phyloP scores from a whole-genome alignment of 1,140 invertebrate genomes.

The Papilio aristodemus region DNA sequence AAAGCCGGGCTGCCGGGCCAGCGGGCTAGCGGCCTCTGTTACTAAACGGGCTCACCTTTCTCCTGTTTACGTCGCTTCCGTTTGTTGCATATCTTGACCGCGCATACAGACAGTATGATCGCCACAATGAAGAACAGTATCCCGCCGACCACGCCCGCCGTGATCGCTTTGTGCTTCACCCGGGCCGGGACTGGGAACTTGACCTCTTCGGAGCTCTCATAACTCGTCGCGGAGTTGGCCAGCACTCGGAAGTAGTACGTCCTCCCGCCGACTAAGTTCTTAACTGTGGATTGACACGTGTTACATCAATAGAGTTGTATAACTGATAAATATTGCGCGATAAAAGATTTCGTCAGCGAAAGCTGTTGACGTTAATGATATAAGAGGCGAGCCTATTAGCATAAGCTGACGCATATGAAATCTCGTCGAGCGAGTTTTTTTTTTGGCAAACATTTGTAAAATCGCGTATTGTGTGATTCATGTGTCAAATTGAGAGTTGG shows the following conservation, averaged over 20 bases:
- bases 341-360: neutral
- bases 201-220: conserved; percentile 91
- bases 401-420: conserved; percentile 4
- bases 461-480: neutral
- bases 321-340: neutral
- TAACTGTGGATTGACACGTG: conserved; percentile 83
- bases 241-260: conserved; percentile 95
- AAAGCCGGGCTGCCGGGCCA: conserved; percentile 38
- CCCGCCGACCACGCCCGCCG: conserved; percentile 95
- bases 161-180: conserved; percentile 95
- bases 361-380: conserved; percentile 26
- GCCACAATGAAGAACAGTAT: conserved; percentile 98
- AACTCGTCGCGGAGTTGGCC: conserved; percentile 91
- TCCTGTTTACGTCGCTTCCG: conserved; percentile 97
- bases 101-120: conserved; percentile 96
- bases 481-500: neutral
- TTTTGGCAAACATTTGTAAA: conserved; percentile 8
- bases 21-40: conserved; percentile 67
- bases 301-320: neutral
- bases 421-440: conserved; percentile 28
- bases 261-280: conserved; percentile 93
- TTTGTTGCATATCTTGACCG: conserved; percentile 98
- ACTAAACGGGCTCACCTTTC: conserved; percentile 87
- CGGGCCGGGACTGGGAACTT: conserved; percentile 92
- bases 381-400: conserved; percentile 36